Percentiles rank a stretch among this genome's conserved stretches.
Conservation (phyloP, 2,797 vertebrate genomes). For the Amblyraja radiata region DNA sequence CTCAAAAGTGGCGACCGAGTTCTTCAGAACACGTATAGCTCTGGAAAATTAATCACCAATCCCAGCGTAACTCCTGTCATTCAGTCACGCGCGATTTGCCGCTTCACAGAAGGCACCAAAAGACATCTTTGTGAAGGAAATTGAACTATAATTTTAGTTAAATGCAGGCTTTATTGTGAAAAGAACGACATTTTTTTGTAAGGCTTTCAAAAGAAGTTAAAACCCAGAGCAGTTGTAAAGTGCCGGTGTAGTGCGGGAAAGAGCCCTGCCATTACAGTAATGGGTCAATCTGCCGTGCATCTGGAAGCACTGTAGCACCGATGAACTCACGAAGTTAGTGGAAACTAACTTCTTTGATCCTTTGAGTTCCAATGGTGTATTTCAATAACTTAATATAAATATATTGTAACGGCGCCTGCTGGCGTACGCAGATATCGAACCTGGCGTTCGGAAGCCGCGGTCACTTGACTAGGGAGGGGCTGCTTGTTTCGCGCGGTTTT, state of each 20-base stretch:
- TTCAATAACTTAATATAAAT: background rate
- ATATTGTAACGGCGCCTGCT: too few relatives aligned
- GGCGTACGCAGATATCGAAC: too few relatives aligned
- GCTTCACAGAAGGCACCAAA: background rate
- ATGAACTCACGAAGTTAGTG: background rate
- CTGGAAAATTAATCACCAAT: slow-evolving; percentile 27
- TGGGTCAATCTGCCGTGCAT: background rate
- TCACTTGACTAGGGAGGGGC: too few relatives aligned
- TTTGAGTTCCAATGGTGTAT: background rate
- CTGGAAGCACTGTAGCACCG: background rate
- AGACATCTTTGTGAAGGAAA: slow-evolving; percentile 5
- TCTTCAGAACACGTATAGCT: slow-evolving; percentile 14
- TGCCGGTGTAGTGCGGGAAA: background rate
- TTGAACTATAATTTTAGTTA: slow-evolving; percentile 19
- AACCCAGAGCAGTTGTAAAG: slow-evolving; percentile 9
- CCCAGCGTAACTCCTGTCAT: background rate
- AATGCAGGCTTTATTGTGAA: slow-evolving; percentile 19
- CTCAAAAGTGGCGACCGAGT: background rate
- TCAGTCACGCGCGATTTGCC: slow-evolving; percentile 16
- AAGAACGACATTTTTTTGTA: background rate
- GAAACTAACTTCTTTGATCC: background rate
- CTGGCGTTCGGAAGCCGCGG: too few relatives aligned
- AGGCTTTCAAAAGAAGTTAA: background rate
- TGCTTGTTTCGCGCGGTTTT: too few relatives aligned
- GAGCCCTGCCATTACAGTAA: background rate